Percentiles rank a stretch among this genome's conserved stretches.
These are phyloP conservation scores for Carabus problematicus DNA, from an alignment of 2,888 invertebrate genomes.

Conservation along the genomic window DNA sequence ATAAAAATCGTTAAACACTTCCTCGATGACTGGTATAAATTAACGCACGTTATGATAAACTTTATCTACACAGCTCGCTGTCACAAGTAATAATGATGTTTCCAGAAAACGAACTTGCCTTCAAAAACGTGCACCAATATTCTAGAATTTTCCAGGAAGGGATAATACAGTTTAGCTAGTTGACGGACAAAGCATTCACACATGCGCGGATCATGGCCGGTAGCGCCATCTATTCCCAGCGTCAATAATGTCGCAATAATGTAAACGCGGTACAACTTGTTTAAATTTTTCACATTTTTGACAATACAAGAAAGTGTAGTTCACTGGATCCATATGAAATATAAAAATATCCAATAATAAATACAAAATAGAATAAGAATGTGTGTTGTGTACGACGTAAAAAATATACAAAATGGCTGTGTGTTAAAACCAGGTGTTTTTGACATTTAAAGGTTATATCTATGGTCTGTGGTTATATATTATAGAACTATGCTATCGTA, in stretches of 20 bases:
- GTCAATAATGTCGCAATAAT: no score
- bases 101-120: constrained; percentile 13
- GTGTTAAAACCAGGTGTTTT: constrained; percentile 4
- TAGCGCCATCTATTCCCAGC: no score
- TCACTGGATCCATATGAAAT: neutral
- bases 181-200: neutral
- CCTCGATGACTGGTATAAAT: constrained; percentile 15
- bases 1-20: constrained; percentile 29
- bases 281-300: no score
- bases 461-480: constrained; percentile 2
- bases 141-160: constrained; percentile 34
- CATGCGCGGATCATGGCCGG: neutral
- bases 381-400: neutral
- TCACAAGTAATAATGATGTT: constrained; percentile 30
- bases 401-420: neutral
- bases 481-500: no score
- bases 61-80: constrained; percentile 16
- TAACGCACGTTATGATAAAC: constrained; percentile 2
- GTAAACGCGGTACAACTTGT: no score
- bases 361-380: neutral
- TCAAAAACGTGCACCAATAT: constrained; percentile 29
- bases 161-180: no score
- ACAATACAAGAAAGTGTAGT: neutral
- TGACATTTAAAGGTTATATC: constrained; percentile 8
- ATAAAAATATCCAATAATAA: neutral